These are phyloP conservation scores for Incurvaria masculella DNA, from an alignment of 2,888 invertebrate genomes.

Conservation along the genomic window DNA sequence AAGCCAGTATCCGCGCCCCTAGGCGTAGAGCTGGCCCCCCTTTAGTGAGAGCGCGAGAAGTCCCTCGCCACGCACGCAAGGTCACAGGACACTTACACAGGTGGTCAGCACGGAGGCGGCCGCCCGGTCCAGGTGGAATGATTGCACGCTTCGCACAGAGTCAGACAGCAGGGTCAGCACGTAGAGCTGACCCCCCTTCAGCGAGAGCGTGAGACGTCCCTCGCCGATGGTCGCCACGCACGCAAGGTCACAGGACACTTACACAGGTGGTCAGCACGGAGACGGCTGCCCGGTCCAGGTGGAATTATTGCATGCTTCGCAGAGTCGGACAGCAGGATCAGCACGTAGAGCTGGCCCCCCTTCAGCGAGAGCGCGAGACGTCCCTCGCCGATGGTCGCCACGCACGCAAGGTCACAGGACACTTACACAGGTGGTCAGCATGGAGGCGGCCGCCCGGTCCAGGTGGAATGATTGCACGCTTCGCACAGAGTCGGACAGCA, in stretches of 20 bases:
- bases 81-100: conserved; percentile 60
- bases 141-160: conserved; percentile 80
- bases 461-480: conserved; percentile 83
- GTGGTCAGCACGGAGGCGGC: conserved; percentile 86
- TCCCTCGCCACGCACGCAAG: conserved; percentile 91
- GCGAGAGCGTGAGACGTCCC: conserved; percentile 83
- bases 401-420: conserved; percentile 55
- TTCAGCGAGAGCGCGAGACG: conserved; percentile 86
- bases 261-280: conserved; percentile 86
- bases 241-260: conserved; percentile 85
- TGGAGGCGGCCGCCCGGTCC: conserved; percentile 85
- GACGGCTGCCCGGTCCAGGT: conserved; percentile 85
- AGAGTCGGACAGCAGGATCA: conserved; percentile 81
- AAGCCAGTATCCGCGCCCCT: no score
- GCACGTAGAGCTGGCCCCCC: conserved; percentile 82
- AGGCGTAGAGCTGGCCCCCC: no score
- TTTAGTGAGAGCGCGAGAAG: no score
- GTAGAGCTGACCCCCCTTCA: conserved; percentile 80
- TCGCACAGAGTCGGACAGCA: conserved; percentile 85
- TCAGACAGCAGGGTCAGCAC: conserved; percentile 83
- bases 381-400: conserved; percentile 79
- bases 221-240: conserved; percentile 82
- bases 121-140: conserved; percentile 85
- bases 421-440: conserved; percentile 81
- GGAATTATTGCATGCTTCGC: conserved; percentile 76